Evolutionary conservation across 37 sponge, comb jelly and placozoan genomes (phyloP).

Genomic region (Beroe ovata): DNA sequence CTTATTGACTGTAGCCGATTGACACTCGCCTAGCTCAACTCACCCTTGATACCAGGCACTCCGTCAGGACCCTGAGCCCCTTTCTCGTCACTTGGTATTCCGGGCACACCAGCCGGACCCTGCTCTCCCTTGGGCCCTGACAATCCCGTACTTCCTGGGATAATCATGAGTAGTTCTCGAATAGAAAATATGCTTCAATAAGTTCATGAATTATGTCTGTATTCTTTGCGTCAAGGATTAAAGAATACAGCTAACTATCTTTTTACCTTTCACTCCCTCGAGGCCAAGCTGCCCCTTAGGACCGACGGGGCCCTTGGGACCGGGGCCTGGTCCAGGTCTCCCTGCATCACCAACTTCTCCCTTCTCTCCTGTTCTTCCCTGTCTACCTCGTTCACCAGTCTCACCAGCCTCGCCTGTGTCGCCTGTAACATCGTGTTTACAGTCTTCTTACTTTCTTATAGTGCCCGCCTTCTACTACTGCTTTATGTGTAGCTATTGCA

Average conservation of each 20-base stretch:
- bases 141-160: neutral
- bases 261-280: neutral
- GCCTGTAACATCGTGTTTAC: neutral
- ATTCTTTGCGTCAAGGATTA: too few species aligned
- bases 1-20: neutral
- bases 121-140: neutral
- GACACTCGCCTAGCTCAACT: neutral
- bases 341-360: neutral
- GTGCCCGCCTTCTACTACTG: too few species aligned
- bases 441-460: neutral
- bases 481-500: too few species aligned
- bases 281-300: conserved; percentile 1
- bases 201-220: too few species aligned
- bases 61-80: neutral
- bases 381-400: neutral
- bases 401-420: neutral
- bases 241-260: too few species aligned
- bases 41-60: conserved; percentile 6
- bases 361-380: neutral
- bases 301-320: neutral
- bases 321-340: neutral
- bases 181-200: too few species aligned
- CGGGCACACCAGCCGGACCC: neutral
- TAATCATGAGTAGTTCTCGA: too few species aligned
- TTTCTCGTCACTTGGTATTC: neutral